These are phyloP conservation scores for Eonycteris spelaea DNA, from an alignment of 2,113 vertebrate species.

Conservation along the genomic window DNA sequence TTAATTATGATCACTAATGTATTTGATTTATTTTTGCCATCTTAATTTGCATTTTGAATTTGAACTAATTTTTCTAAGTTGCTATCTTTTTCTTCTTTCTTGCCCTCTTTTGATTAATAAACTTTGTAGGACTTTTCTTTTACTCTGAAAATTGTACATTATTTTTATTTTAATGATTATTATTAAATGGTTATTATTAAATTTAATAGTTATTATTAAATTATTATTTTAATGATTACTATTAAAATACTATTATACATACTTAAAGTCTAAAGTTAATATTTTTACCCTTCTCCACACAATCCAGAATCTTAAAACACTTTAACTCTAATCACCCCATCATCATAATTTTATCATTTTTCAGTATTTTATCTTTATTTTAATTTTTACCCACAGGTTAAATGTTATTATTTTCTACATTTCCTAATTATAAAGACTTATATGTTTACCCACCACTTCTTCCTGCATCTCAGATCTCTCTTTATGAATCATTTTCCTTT, in stretches of 20 bases:
- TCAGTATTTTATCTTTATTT: not conserved
- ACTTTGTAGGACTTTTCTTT: not conserved
- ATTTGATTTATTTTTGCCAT: not conserved
- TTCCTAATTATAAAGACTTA: not conserved
- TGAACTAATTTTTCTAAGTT: not conserved
- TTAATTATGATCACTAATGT: not conserved
- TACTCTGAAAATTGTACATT: not conserved
- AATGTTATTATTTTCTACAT: not conserved
- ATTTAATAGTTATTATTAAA: not conserved
- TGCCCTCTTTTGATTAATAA: not conserved
- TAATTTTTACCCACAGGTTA: not conserved
- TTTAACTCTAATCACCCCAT: not conserved
- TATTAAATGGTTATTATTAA: not conserved
- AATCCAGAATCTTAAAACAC: not conserved
- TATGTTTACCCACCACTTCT: not conserved
- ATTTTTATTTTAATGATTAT: not conserved
- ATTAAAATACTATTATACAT: not conserved
- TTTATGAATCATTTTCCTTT: not conserved
- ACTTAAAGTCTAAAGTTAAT: not conserved
- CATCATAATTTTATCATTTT: not conserved
- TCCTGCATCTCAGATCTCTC: not conserved
- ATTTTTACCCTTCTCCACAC: not conserved
- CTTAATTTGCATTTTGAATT: not conserved
- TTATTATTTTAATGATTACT: not conserved
- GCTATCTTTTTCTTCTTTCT: not conserved